These are phyloP conservation scores for Recurvirostra avosetta DNA, from an alignment of 2,113 vertebrate genomes.

Conservation along the genomic window DNA sequence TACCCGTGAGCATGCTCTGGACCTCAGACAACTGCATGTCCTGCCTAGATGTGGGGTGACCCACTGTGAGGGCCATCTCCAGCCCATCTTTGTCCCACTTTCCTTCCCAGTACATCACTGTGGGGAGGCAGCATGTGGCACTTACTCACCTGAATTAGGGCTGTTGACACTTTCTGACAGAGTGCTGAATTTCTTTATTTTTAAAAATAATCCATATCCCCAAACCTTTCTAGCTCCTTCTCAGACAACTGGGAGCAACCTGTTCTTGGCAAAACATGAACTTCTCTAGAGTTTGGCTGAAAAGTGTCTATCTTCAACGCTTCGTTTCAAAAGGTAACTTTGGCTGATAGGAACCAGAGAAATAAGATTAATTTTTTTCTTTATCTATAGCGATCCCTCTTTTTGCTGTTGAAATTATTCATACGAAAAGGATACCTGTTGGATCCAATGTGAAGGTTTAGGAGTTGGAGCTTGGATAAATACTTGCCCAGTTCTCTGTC, in stretches of 20 bases:
- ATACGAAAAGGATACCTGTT: neutral
- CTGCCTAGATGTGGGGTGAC: neutral
- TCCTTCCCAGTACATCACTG: neutral
- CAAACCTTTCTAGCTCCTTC: neutral
- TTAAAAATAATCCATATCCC: neutral
- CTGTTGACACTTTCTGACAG: neutral
- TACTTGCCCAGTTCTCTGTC: neutral
- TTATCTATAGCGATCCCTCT: neutral
- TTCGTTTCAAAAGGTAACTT: neutral
- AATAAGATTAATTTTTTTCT: neutral
- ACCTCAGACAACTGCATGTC: neutral
- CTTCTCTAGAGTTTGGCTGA: neutral
- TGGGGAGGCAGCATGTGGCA: neutral
- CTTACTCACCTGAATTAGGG: neutral
- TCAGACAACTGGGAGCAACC: neutral
- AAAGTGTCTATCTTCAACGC: neutral
- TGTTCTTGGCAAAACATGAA: neutral
- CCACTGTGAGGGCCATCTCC: neutral
- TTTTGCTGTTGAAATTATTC: neutral
- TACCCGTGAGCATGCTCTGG: neutral
- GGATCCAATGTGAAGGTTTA: neutral
- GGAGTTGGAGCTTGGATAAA: neutral
- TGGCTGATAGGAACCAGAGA: neutral
- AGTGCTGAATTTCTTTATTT: neutral
- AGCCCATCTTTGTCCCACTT: neutral